Evolutionary conservation across 64 coral and sea anemone species (phyloP).

Genomic region (Montipora sp.): DNA sequence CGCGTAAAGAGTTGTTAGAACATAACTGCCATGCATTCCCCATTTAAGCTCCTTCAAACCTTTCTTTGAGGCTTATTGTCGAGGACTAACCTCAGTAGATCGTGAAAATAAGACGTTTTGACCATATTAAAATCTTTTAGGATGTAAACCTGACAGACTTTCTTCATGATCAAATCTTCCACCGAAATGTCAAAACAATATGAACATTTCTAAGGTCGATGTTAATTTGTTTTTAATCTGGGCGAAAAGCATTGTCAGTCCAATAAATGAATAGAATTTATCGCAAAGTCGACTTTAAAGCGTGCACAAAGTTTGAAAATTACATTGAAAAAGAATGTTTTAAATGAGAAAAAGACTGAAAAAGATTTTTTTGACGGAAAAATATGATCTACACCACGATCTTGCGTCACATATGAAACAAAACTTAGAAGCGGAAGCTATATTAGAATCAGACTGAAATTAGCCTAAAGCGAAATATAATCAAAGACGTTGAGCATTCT

Average conservation of each 20-base stretch:
- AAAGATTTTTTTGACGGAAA: neutral
- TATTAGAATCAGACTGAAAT: neutral
- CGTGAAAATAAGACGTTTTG: no score
- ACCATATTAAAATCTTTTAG: no score
- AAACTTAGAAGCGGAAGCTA: neutral
- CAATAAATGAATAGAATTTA: neutral
- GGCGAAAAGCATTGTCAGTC: neutral
- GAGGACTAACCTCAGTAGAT: no score
- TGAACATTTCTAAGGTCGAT: neutral
- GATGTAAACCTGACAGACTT: no score
- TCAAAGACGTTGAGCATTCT: neutral
- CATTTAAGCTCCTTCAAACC: no score
- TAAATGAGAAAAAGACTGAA: neutral
- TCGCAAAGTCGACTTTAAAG: neutral
- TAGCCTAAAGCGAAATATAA: neutral
- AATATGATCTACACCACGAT: no score
- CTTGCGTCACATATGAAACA: neutral
- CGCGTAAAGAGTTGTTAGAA: no score
- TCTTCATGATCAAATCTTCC: neutral
- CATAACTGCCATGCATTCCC: no score
- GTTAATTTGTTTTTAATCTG: constrained; percentile 13
- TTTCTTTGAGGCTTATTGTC: no score
- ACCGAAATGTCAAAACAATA: neutral
- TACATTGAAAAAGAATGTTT: no score
- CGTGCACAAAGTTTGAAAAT: neutral